Evolutionary conservation across 2,888 invertebrate species (phyloP).

Genomic region (Exephanes ischioxanthus): DNA sequence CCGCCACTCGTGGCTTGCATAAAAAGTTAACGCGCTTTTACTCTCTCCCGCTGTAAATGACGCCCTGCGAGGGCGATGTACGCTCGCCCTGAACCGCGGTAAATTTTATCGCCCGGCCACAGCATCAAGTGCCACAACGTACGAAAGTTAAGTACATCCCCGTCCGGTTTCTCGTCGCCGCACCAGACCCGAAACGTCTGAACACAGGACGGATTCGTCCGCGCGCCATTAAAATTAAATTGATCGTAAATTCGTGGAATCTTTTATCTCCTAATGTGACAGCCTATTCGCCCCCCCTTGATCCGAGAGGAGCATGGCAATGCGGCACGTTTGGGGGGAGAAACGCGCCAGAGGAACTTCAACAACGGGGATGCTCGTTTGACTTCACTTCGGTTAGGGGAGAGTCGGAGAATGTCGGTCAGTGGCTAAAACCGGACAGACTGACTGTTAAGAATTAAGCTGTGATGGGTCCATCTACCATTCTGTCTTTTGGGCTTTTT

Average conservation of each 20-base stretch:
- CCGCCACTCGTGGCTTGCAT: not conserved
- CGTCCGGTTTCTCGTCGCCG: not conserved
- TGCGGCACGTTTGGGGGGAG: conserved; percentile 28
- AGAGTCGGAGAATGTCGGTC: not conserved
- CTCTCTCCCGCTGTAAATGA: not conserved
- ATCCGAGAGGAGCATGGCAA: conserved; percentile 13
- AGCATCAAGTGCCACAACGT: conserved; percentile 8
- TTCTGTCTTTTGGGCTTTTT: not conserved
- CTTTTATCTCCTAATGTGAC: conserved; percentile 57
- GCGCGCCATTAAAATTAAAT: conserved; percentile 50
- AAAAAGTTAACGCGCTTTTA: conserved; percentile 37
- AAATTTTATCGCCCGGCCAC: conserved; percentile 47
- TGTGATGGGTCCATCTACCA: not conserved
- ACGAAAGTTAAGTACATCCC: conserved; percentile 39
- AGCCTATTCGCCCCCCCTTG: conserved; percentile 21
- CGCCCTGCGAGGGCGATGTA: conserved; percentile 6
- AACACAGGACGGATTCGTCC: conserved; percentile 15
- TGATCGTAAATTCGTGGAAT: conserved; percentile 54
- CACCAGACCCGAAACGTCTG: conserved; percentile 10
- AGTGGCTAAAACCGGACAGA: conserved; percentile 1
- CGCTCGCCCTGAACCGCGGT: conserved; percentile 29
- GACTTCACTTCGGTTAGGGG: not conserved
- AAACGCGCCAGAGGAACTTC: conserved; percentile 21
- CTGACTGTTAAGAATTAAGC: not conserved
- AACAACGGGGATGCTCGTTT: not conserved